These are phyloP conservation scores for Acanthaster planci DNA, from an alignment of 35 echinoderm and acorn worm genomes.

Conservation along the genomic window DNA sequence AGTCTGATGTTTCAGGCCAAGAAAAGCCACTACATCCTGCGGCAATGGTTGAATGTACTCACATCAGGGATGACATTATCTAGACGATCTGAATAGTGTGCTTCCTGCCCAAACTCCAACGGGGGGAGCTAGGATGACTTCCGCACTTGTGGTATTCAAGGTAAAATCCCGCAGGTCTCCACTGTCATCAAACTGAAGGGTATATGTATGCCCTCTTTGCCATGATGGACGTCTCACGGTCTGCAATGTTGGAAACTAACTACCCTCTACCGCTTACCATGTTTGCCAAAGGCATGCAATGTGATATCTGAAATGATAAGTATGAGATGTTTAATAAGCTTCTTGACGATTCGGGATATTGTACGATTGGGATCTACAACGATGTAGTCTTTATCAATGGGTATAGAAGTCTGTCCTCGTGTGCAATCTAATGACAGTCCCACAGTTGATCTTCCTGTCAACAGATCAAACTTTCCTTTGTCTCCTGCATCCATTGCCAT, in stretches of 20 bases:
- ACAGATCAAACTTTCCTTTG: neutral
- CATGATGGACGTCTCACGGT: slow-evolving; percentile 7
- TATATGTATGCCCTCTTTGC: too few relatives aligned
- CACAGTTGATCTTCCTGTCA: slow-evolving; percentile 20
- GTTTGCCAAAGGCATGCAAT: neutral
- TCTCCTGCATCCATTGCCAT: neutral
- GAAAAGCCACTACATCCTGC: neutral
- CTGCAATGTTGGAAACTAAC: slow-evolving; percentile 28
- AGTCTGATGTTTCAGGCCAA: neutral
- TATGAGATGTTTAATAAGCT: neutral
- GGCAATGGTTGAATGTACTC: neutral
- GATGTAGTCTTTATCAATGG: slow-evolving; percentile 24
- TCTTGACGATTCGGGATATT: slow-evolving; percentile 37
- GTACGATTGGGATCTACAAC: slow-evolving; percentile 32
- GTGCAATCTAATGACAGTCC: slow-evolving; percentile 14
- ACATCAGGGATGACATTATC: slow-evolving; percentile 36
- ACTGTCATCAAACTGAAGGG: slow-evolving; percentile 40
- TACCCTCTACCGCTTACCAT: neutral
- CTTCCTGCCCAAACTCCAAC: slow-evolving; percentile 25
- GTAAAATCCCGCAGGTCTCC: slow-evolving; percentile 36
- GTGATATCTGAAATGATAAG: slow-evolving; percentile 9
- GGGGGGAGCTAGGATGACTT: slow-evolving; percentile 47
- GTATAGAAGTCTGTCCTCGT: slow-evolving; percentile 22
- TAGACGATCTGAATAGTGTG: neutral
- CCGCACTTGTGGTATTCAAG: slow-evolving; percentile 39